Evolutionary conservation across 2,888 invertebrate genomes (phyloP).

Genomic region (Spialia ferax): DNA sequence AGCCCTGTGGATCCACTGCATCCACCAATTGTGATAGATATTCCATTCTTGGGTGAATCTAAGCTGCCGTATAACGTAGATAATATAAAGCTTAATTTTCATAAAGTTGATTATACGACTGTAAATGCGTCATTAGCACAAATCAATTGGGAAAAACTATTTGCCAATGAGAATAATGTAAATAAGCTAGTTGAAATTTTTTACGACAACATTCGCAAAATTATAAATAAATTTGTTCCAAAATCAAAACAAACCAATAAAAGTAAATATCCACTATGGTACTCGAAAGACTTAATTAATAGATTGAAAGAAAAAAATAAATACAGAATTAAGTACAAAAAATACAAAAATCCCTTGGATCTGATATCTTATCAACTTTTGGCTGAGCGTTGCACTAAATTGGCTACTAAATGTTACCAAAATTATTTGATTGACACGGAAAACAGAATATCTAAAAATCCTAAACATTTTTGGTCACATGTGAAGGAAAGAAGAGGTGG

Average conservation of each 20-base stretch:
- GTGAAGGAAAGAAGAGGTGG: slow-evolving; percentile 23
- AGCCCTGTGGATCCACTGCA: slow-evolving; percentile 20
- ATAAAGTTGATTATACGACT: no score
- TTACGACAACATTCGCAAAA: not conserved
- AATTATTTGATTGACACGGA: slow-evolving; percentile 16
- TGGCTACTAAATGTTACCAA: slow-evolving; percentile 17
- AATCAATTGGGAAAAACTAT: not conserved
- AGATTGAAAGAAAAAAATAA: slow-evolving; percentile 30
- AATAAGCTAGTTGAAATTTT: slow-evolving; percentile 9
- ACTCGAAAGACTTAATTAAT: slow-evolving; percentile 6
- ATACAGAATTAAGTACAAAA: slow-evolving; percentile 26
- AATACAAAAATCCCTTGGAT: slow-evolving; percentile 21
- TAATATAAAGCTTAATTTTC: no score
- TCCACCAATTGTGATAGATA: slow-evolving; percentile 3
- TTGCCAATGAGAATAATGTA: not conserved
- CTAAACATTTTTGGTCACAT: slow-evolving; percentile 34
- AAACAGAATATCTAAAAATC: slow-evolving; percentile 19
- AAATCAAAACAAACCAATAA: no score
- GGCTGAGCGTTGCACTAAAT: slow-evolving; percentile 9
- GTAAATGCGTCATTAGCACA: not conserved
- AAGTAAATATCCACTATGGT: slow-evolving; percentile 23
- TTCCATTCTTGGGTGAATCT: not conserved
- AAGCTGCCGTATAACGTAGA: not conserved
- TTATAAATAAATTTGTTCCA: slow-evolving; percentile 10
- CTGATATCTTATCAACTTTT: slow-evolving; percentile 3